Evolutionary conservation across 2,888 invertebrate genomes (phyloP), one percentile per base, ranked within the genome.

Genomic region (Drosophila formosana): DNA sequence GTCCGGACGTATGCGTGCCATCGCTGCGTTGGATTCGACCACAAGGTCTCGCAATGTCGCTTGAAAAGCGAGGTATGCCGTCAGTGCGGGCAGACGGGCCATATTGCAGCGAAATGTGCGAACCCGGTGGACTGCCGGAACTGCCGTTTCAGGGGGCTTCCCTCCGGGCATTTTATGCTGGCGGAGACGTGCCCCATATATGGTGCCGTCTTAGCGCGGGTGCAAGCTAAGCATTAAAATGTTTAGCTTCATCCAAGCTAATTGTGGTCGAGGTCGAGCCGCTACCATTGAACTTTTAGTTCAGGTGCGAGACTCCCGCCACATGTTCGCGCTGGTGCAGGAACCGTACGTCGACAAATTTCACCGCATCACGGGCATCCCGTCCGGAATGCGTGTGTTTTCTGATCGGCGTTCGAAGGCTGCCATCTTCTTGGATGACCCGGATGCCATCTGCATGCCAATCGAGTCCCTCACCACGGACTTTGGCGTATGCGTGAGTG

Each of bases 401-500:
- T 3, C 45, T 4, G 68, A 72, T 37, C 23, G 32, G 2, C 23
- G 37, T 0, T 11, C 18, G 8, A 32, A 61, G 7, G 60, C 64
- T 49, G 72, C 67, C 7, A 25, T 66, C 3, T 6, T 64, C 11
- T 23, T 66, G 1, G 13, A 58, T 28, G 50, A 67, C 34, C 18
- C 52, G 8, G 45, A 46, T 25, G 46, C 60, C 39, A 63, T 63
- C 49, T 69, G 58, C 30, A 66, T 65, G 39, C 64, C 63, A 0
- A 32, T 68, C 0, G 61, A 39, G 6, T 13, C 43, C 8, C 63
- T 53, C 23, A 37, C 25, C 32, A 68, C 68, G 8, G 64, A 68
- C 0, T 57, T 43, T 49, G 75, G 75, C 4, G 72, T 75, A 57
- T 69, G 70, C 60, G 66, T 76, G 30, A 51, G 53, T 25, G 61